Percentiles rank a stretch among this genome's conserved stretches.
Evolutionary conservation across 2,113 vertebrate genomes (phyloP).

Genomic region (Propithecus coquereli): DNA sequence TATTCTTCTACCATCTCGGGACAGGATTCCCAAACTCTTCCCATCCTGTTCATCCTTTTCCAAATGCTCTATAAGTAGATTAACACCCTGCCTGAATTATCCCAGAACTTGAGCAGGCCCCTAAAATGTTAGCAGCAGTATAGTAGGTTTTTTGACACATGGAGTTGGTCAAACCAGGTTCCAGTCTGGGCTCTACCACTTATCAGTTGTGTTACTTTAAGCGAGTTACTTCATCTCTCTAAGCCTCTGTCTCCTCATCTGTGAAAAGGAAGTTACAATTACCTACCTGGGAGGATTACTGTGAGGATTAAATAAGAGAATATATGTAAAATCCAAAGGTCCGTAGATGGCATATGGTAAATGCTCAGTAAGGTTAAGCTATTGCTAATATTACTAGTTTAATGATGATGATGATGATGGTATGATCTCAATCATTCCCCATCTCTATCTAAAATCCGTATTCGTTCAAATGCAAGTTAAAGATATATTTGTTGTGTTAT

Average conservation of each 20-base stretch:
- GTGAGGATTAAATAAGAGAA: not conserved
- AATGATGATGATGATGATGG: not conserved
- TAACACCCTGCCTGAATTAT: not conserved
- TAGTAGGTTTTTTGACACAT: not conserved
- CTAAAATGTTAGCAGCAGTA: not conserved
- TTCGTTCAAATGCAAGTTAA: constrained; percentile 20
- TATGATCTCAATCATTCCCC: not conserved
- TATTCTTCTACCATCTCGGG: not conserved
- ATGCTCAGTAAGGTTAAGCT: not conserved
- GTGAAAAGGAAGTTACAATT: not conserved
- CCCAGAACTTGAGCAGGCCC: not conserved
- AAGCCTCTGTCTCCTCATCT: not conserved
- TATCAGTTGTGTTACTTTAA: not conserved
- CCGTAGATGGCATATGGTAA: not conserved
- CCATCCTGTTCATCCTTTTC: not conserved
- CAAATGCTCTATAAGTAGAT: not conserved
- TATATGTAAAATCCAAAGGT: not conserved
- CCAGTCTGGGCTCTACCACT: not conserved
- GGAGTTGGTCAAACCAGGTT: not conserved
- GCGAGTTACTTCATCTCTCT: not conserved
- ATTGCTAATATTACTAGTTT: not conserved
- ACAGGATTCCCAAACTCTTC: not conserved
- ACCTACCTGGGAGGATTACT: not conserved
- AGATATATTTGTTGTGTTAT: not conserved
- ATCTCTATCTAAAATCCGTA: not conserved